Evolutionary conservation across 2,888 invertebrate species (phyloP).

Genomic region (Cosmopolites sordidus): DNA sequence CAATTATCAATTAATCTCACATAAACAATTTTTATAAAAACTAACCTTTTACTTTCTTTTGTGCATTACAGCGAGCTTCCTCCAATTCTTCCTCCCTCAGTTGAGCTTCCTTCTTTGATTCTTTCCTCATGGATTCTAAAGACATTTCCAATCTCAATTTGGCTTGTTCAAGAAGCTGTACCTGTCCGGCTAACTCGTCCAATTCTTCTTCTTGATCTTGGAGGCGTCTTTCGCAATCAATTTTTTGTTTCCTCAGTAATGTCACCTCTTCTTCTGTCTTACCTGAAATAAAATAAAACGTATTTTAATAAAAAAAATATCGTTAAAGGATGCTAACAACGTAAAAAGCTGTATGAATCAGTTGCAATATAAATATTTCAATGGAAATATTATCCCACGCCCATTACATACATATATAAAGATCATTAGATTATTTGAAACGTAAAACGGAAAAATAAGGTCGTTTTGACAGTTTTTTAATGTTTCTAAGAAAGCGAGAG

Average conservation of each 20-base stretch:
- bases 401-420: no score
- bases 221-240: conserved; percentile 80
- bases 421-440: no score
- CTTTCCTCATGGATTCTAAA: conserved; percentile 86
- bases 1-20: not conserved
- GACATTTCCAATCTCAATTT: conserved; percentile 92
- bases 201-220: conserved; percentile 92
- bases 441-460: no score
- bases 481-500: no score
- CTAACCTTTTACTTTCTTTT: conserved; percentile 85
- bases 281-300: conserved; percentile 9
- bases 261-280: conserved; percentile 84
- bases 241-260: conserved; percentile 74
- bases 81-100: conserved; percentile 92
- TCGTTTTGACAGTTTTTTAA: no score
- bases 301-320: not conserved
- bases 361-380: not conserved
- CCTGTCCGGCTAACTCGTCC: conserved; percentile 84
- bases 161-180: conserved; percentile 81
- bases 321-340: no score
- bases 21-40: no score
- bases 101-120: conserved; percentile 82
- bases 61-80: conserved; percentile 81
- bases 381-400: not conserved
- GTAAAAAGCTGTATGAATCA: no score